A percentile compares a stretch with the other conserved stretches of the same genome.
These are phyloP conservation scores for Drosophila setifemur DNA, from an alignment of 1,140 invertebrate species.

Conservation along the genomic window DNA sequence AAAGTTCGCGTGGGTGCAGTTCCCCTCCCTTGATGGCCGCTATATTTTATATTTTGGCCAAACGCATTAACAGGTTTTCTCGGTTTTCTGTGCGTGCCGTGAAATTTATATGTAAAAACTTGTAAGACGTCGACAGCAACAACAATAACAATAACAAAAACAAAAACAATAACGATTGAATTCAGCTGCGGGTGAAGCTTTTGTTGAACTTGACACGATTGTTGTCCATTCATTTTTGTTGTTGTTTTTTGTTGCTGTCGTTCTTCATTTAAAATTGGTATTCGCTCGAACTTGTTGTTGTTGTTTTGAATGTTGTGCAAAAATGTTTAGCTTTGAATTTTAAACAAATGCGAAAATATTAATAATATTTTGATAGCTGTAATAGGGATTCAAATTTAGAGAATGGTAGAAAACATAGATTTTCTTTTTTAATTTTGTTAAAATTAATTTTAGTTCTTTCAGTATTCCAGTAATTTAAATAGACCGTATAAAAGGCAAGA, in stretches of 20 bases:
- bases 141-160: too few relatives aligned
- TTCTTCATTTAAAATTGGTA: slow-evolving; percentile 51
- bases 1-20: slow-evolving; percentile 62
- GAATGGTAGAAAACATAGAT: background rate
- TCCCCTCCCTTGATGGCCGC: slow-evolving; percentile 9
- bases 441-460: too few relatives aligned
- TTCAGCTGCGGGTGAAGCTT: slow-evolving; percentile 64
- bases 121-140: slow-evolving; percentile 44
- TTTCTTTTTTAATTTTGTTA: too few relatives aligned
- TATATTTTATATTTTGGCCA: slow-evolving; percentile 27
- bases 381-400: background rate
- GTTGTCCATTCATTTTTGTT: slow-evolving; percentile 40
- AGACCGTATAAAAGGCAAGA: too few relatives aligned
- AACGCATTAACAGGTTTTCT: slow-evolving; percentile 75
- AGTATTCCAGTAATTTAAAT: too few relatives aligned
- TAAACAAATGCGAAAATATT: slow-evolving; percentile 41
- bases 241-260: slow-evolving; percentile 51
- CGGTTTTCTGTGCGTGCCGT: slow-evolving; percentile 57
- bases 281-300: slow-evolving; percentile 25
- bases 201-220: slow-evolving; percentile 78
- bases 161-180: slow-evolving; percentile 43
- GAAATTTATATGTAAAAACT: slow-evolving; percentile 59
- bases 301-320: slow-evolving; percentile 52
- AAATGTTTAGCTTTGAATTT: slow-evolving; percentile 66
- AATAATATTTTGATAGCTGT: background rate